phyloP scores from a whole-genome alignment of 1,140 invertebrate genomes.

The Conus ventricosus region DNA sequence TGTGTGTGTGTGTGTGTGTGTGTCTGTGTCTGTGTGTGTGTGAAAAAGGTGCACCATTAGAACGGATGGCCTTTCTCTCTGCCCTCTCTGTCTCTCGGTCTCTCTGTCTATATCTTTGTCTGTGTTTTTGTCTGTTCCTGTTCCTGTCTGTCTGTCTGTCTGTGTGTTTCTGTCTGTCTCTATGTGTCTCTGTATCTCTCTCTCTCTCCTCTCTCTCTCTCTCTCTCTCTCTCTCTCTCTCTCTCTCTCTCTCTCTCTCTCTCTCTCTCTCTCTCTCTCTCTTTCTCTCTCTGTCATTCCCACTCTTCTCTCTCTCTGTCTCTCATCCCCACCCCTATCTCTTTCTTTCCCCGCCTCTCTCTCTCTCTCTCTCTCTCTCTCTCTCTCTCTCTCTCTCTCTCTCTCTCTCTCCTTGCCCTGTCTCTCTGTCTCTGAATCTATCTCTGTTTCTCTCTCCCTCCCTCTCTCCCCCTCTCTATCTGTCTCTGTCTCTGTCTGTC shows the following conservation, averaged over 20 bases:
- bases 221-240: not conserved
- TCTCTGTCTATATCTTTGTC: not conserved
- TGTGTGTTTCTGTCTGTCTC: not conserved
- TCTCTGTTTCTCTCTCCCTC: no score
- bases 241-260: no score
- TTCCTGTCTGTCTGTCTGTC: not conserved
- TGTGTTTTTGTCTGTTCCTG: not conserved
- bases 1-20: no score
- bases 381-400: not conserved
- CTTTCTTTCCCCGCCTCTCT: not conserved
- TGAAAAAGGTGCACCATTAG: no score
- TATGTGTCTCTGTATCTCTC: no score
- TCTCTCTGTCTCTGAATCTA: not conserved
- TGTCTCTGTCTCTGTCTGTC: no score
- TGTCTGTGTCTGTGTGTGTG: no score
- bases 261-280: not conserved
- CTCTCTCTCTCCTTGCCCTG: not conserved
- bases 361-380: not conserved
- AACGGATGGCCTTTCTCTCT: not conserved
- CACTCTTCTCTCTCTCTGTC: not conserved
- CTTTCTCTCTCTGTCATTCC: no score
- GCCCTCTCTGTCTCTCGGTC: not conserved
- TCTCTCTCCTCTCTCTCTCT: not conserved
- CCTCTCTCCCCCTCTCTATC: no score
- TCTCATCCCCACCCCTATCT: not conserved